Evolutionary conservation across 2,888 invertebrate genomes (phyloP).

Genomic region (Mythimna ferrago): DNA sequence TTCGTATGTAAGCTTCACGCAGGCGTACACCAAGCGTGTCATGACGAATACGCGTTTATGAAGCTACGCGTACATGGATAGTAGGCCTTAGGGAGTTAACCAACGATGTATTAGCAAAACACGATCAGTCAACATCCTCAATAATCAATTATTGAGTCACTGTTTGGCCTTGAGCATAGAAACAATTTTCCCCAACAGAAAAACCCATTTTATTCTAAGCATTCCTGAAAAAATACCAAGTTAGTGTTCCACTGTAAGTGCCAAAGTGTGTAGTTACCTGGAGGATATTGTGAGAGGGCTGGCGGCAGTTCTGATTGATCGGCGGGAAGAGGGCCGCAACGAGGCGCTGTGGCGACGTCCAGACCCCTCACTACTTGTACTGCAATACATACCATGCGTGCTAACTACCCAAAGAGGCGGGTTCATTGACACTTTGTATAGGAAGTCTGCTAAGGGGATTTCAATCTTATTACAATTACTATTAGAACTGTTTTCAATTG

Average conservation of each 20-base stretch:
- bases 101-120: not conserved
- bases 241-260: conserved; percentile 28
- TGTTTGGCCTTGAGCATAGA: not conserved
- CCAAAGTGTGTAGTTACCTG: conserved; percentile 67
- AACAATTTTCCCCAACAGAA: conserved; percentile 8
- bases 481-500: not conserved
- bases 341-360: conserved; percentile 42
- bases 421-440: conserved; percentile 41
- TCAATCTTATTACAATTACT: not conserved
- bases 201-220: conserved; percentile 14
- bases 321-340: conserved; percentile 72
- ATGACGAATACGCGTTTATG: too few species aligned
- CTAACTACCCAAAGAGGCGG: conserved; percentile 67
- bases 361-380: conserved; percentile 68
- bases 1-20: too few species aligned
- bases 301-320: conserved; percentile 76
- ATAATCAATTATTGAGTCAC: not conserved
- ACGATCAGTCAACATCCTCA: not conserved
- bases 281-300: conserved; percentile 73
- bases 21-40: too few species aligned
- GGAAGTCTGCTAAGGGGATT: not conserved
- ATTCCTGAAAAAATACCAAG: conserved; percentile 22
- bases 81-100: not conserved
- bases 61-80: too few species aligned
- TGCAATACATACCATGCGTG: conserved; percentile 71